Evolutionary conservation across 2,797 vertebrate genomes (phyloP).

Genomic region (Onychomys leucogaster): DNA sequence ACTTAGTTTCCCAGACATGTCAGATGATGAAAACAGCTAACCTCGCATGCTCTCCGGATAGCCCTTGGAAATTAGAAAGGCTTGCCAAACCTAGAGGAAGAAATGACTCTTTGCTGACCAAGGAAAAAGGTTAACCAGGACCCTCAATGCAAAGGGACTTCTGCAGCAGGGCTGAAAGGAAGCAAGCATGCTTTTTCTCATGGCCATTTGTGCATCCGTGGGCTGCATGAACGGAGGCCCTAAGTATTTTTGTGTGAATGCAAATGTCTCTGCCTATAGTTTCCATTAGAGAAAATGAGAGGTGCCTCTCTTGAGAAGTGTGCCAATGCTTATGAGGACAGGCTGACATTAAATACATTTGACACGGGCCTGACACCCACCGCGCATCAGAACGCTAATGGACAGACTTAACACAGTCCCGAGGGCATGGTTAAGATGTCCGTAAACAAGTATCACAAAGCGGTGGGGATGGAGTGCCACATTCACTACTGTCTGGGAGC

Average conservation of each 20-base stretch:
- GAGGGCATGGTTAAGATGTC: conserved; percentile 48
- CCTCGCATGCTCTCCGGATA: neutral
- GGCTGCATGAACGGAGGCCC: neutral
- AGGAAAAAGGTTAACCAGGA: neutral
- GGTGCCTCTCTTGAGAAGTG: conserved; percentile 27
- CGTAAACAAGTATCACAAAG: neutral
- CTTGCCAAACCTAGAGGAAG: neutral
- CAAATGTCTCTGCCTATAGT: conserved; percentile 22
- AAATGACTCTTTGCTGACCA: neutral
- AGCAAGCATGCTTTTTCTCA: neutral
- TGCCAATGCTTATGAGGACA: conserved; percentile 29
- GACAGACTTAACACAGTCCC: neutral
- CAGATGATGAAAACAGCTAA: neutral
- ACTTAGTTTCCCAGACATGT: neutral
- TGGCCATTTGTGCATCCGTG: neutral
- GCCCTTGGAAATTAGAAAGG: neutral
- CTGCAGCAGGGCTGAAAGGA: neutral
- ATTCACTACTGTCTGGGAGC: neutral
- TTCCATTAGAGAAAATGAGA: conserved; percentile 19
- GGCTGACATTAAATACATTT: conserved; percentile 48
- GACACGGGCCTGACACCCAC: conserved; percentile 15
- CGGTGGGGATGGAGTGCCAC: neutral
- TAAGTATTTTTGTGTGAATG: neutral
- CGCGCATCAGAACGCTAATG: neutral
- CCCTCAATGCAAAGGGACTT: neutral